Percentiles rank a stretch among this genome's conserved stretches.
Conservation (phyloP, 2,113 vertebrate genomes). For the Anseranas semipalmata region DNA sequence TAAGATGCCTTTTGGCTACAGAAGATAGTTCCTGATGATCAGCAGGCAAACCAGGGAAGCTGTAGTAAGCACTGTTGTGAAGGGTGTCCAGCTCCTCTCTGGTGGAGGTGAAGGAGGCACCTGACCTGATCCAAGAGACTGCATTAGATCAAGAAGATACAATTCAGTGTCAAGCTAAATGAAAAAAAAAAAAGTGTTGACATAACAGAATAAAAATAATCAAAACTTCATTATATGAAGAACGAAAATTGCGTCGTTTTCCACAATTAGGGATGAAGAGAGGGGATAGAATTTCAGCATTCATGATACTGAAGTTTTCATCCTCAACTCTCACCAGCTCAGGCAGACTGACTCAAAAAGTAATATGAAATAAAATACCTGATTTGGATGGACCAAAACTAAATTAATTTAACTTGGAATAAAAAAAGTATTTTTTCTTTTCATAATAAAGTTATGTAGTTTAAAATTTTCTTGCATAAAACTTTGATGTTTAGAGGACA, state of each 20-base stretch:
- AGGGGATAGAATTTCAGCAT: rapidly evolving
- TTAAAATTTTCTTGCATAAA: neutral
- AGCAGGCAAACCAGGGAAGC: neutral
- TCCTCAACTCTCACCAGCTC: neutral
- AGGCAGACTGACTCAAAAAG: neutral
- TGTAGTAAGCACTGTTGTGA: neutral
- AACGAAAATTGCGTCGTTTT: neutral
- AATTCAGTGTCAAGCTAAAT: neutral
- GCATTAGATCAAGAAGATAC: neutral
- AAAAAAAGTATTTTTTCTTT: neutral
- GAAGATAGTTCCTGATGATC: neutral
- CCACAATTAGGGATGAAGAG: neutral
- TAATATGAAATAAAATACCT: neutral
- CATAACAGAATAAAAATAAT: neutral
- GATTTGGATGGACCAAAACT: neutral
- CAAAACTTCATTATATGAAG: rapidly evolving
- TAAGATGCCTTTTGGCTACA: neutral
- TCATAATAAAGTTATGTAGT: neutral
- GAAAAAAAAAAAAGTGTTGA: neutral
- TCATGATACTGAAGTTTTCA: neutral
- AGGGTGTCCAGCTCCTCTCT: neutral
- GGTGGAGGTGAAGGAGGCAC: neutral
- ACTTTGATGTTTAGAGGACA: neutral
- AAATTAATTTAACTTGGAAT: neutral
- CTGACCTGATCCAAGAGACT: neutral